These are phyloP conservation scores for Notospermus geniculatus DNA, from an alignment of 1,140 invertebrate species.

Conservation along the genomic window DNA sequence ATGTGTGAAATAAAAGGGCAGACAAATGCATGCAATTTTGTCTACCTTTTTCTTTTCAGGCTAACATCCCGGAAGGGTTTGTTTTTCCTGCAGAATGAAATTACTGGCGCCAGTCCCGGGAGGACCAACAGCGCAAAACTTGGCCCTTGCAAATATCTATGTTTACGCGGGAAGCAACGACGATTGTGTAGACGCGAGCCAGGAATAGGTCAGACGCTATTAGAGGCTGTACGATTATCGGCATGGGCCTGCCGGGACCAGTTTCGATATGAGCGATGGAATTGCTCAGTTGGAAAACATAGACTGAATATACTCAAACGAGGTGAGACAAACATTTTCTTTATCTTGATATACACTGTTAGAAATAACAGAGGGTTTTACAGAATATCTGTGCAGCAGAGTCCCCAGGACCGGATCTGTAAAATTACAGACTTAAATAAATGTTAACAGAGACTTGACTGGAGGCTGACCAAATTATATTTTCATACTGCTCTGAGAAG, in stretches of 20 bases:
- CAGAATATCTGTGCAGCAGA: too few relatives aligned
- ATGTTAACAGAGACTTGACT: too few relatives aligned
- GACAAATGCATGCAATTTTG: too few relatives aligned
- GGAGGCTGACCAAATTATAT: too few relatives aligned
- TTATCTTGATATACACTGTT: too few relatives aligned
- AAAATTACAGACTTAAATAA: too few relatives aligned
- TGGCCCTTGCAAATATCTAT: conserved; percentile 32
- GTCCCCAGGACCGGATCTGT: too few relatives aligned
- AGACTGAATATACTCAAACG: conserved; percentile 35
- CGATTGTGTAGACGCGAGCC: conserved; percentile 34
- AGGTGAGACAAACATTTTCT: too few relatives aligned
- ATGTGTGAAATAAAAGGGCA: too few relatives aligned
- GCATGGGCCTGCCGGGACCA: conserved; percentile 50
- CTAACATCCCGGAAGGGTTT: not conserved
- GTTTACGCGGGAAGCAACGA: conserved; percentile 38
- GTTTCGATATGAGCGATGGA: conserved; percentile 52
- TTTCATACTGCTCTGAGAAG: too few relatives aligned
- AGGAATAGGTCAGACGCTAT: conserved; percentile 33
- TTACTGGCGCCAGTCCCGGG: not conserved
- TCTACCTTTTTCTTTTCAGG: not conserved
- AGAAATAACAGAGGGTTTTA: too few relatives aligned
- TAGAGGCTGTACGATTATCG: conserved; percentile 37
- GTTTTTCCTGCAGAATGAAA: not conserved
- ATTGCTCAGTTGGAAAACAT: conserved; percentile 46
- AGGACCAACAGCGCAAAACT: too few relatives aligned